phyloP scores from a whole-genome alignment of 2,113 vertebrate species.

The Apaloderma vittatum region DNA sequence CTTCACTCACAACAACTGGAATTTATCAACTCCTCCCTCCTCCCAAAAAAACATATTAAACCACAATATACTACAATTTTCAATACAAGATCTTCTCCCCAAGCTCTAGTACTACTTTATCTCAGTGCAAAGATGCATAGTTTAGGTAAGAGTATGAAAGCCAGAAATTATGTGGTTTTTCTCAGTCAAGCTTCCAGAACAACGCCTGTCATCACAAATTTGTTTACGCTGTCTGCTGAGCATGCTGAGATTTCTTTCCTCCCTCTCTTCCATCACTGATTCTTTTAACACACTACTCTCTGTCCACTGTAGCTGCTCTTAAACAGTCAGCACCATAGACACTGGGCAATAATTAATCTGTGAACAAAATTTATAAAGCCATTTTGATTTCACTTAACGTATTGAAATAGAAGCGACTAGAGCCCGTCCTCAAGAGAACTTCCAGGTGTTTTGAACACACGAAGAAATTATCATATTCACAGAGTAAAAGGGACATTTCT shows the following conservation, averaged over 20 bases:
- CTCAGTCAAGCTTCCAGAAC: background rate
- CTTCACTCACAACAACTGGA: background rate
- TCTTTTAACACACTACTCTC: background rate
- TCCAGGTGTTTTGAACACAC: background rate
- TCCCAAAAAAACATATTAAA: background rate
- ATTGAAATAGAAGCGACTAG: background rate
- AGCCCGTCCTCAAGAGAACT: background rate
- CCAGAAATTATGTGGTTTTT: background rate
- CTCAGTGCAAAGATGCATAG: background rate
- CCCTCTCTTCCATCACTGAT: background rate
- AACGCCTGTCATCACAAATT: background rate
- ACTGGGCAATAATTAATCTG: background rate
- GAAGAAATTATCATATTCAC: background rate
- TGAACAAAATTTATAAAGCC: background rate
- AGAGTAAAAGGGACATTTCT: background rate
- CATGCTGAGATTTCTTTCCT: background rate
- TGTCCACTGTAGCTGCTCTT: background rate
- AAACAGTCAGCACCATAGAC: background rate
- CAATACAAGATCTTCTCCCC: background rate
- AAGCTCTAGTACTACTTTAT: background rate
- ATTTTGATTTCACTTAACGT: background rate
- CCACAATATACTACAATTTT: background rate
- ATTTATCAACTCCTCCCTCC: background rate
- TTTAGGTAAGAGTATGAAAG: background rate
- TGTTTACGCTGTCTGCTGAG: background rate